Evolutionary conservation across 2,888 invertebrate species (phyloP).

Genomic region (Lithosia quadra): DNA sequence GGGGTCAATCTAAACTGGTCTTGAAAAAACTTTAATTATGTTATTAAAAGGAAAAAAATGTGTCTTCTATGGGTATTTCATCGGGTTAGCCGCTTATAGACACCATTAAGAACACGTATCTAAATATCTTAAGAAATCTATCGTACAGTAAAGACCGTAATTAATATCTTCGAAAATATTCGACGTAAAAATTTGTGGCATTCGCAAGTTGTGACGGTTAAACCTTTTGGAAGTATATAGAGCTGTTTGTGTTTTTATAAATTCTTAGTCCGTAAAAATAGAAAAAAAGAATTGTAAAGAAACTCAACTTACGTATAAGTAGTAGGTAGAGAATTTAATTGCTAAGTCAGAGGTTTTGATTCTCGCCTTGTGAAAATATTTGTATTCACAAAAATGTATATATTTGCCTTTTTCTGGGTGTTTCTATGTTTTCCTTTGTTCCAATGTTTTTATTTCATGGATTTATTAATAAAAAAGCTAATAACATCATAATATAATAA

Average conservation of each 20-base stretch:
- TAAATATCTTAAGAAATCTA: conserved; percentile 75
- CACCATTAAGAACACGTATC: conserved; percentile 77
- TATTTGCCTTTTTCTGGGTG: no score
- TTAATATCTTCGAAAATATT: conserved; percentile 75
- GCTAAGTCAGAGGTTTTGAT: not conserved
- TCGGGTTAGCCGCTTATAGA: conserved; percentile 63
- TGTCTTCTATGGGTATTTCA: conserved; percentile 70
- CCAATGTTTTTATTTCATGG: no score
- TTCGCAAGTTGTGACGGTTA: conserved; percentile 63
- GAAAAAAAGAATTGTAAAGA: no score
- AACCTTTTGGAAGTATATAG: conserved; percentile 46
- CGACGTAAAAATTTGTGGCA: conserved; percentile 73
- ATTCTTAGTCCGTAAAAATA: not conserved
- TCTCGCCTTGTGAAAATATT: not conserved
- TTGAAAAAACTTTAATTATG: conserved; percentile 69
- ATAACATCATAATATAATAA: no score
- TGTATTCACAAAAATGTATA: not conserved
- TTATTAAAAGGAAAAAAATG: conserved; percentile 75
- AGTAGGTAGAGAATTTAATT: not conserved
- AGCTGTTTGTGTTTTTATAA: conserved; percentile 51
- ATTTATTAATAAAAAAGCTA: no score
- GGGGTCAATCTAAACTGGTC: conserved; percentile 52
- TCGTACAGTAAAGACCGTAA: conserved; percentile 71
- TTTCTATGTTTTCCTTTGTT: no score
- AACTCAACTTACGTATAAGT: no score